Conservation (phyloP, 2,797 vertebrate species). For the Sebastes baramenuke region DNA sequence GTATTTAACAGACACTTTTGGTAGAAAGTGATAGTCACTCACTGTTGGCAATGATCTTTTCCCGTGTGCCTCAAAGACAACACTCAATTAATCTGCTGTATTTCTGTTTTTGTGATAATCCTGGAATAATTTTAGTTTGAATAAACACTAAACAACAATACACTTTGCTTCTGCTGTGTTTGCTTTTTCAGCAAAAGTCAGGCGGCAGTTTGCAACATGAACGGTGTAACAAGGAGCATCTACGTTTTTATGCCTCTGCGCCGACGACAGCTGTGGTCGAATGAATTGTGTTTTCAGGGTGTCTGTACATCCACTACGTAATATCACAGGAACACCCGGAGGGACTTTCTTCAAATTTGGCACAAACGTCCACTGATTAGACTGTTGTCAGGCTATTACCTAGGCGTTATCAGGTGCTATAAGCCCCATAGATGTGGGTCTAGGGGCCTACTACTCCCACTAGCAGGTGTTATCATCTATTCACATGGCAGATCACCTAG, state of each 20-base stretch:
- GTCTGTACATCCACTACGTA: too few relatives aligned
- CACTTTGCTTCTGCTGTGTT: neutral
- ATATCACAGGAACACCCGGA: too few relatives aligned
- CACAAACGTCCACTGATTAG: too few relatives aligned
- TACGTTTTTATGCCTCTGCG: neutral
- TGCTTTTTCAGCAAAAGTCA: constrained; percentile 2
- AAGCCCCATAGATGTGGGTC: too few relatives aligned
- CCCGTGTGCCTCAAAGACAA: constrained; percentile 47
- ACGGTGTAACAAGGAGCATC: neutral
- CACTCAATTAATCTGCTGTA: constrained; percentile 59
- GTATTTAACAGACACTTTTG: constrained; percentile 50
- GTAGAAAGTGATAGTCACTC: constrained; percentile 28
- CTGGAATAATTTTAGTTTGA: constrained; percentile 45
- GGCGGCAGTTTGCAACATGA: neutral
- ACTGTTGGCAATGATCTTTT: constrained; percentile 26
- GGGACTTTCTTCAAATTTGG: too few relatives aligned
- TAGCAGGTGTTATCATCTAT: too few relatives aligned
- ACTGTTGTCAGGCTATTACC: too few relatives aligned
- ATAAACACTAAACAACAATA: constrained; percentile 61
- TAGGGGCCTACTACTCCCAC: too few relatives aligned
- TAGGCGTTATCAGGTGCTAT: too few relatives aligned
- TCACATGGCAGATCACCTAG: too few relatives aligned
- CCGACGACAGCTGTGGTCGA: too few relatives aligned
- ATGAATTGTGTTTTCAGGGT: too few relatives aligned
- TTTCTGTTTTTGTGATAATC: constrained; percentile 51